Conservation (phyloP, 2,797 vertebrate species). For the Dipus sagitta region DNA sequence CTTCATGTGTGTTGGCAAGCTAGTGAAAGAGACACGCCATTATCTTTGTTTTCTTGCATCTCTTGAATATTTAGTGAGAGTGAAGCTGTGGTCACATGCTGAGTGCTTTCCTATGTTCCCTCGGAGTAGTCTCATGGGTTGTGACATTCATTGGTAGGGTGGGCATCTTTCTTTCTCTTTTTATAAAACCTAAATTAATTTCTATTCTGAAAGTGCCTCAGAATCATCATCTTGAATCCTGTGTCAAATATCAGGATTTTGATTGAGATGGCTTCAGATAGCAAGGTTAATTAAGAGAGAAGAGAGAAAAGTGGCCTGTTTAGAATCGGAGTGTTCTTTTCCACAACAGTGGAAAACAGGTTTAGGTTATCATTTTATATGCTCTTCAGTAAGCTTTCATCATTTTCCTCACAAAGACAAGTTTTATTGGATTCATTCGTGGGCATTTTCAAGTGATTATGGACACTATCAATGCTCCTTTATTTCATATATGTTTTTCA, state of each 20-base stretch:
- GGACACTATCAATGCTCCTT: conserved; percentile 43
- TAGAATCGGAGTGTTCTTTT: not conserved
- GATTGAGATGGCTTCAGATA: conserved; percentile 12
- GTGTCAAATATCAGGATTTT: not conserved
- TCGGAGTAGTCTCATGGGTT: not conserved
- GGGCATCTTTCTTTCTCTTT: not conserved
- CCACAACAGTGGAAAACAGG: not conserved
- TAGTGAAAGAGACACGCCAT: not conserved
- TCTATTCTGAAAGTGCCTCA: not conserved
- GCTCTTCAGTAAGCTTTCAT: not conserved
- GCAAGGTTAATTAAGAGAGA: not conserved
- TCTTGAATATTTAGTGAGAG: not conserved
- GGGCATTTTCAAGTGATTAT: conserved; percentile 3
- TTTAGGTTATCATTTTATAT: not conserved
- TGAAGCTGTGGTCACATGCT: not conserved
- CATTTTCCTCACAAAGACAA: conserved; percentile 36
- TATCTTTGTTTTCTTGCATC: not conserved
- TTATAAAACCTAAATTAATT: not conserved
- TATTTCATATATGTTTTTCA: conserved; percentile 45
- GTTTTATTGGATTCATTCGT: conserved; percentile 22
- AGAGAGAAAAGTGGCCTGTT: not conserved
- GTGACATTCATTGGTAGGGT: not conserved
- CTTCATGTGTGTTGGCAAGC: not conserved
- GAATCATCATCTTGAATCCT: not conserved
- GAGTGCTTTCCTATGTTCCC: not conserved